Conservation (phyloP, 2,797 vertebrate genomes). For the Iguana delicatissima region DNA sequence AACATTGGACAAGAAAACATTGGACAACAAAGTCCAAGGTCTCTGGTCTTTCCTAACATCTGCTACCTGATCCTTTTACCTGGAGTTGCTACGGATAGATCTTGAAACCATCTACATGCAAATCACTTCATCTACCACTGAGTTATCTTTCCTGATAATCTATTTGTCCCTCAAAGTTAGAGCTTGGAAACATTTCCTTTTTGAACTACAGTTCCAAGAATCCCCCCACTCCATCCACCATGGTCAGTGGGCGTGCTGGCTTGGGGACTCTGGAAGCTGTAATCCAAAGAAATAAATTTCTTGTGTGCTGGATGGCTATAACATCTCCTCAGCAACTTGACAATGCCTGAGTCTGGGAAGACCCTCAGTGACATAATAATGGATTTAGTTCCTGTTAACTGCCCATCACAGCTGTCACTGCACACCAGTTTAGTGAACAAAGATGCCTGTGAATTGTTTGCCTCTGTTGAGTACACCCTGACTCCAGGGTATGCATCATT, state of each 20-base stretch:
- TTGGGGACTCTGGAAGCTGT: neutral
- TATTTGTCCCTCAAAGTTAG: neutral
- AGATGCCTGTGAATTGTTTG: neutral
- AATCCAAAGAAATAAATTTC: neutral
- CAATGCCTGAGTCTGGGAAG: neutral
- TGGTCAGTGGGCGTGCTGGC: neutral
- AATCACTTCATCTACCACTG: neutral
- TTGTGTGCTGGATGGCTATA: neutral
- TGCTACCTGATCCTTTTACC: neutral
- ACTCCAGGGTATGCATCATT: neutral
- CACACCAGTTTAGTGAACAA: neutral
- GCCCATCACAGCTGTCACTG: neutral
- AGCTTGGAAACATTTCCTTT: neutral
- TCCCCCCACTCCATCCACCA: neutral
- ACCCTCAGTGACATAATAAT: neutral
- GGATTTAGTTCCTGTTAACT: neutral
- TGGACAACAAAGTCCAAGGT: neutral
- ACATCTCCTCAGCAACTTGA: too few species aligned
- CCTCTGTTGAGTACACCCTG: neutral
- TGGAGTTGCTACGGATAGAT: neutral
- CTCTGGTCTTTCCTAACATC: neutral
- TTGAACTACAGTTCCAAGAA: neutral
- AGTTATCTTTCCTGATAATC: neutral
- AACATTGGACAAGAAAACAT: too few species aligned
- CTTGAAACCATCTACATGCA: neutral